Base-by-base conservation (phyloP, 2,888 invertebrate genomes). In the Drosophila lutescens region DNA sequence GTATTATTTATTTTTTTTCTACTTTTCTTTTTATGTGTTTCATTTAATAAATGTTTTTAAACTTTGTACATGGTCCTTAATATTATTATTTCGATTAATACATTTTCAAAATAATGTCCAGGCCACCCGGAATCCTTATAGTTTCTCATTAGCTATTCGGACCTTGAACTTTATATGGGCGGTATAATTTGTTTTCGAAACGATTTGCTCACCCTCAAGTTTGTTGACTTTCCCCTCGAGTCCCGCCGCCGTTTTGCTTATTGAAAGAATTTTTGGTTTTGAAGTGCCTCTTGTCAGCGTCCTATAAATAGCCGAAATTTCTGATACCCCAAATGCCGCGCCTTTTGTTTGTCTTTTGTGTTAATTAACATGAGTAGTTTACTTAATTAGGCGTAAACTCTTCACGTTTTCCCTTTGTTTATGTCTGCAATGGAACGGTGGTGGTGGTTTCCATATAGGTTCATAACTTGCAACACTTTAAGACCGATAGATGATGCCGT, bases 341-440 rank as follows among this genome's bases (percentile, higher is more conserved):
- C 58, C 56, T 76, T 69, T 82, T 85, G 77, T 80, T 79, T 86
- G 77, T 75, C 71, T 74, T 76, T 76, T 67, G 76, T 76, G 86
- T 85, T 85, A 87, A 85, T 85, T 87, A 85, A 83, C 83, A 78
- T 69, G 78, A 87, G 87, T 80, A 87, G 87, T 85, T 85, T 83
- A 71, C 80, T 76, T 83, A 85, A 85, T 85, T 85, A 83, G 78
- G 85, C 86, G 66, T 74, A 68, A 79, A 80, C 72, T 74, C 57
- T 47, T 61, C 43, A 77, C 60, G 44, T 54, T 54, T 23, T 50
- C 54, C 51, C 47, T 73, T 81, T 81, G 83, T 80, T 70, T 80
- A 82, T 77, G 78, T 73, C 77, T 78, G 57, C 32, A 40, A 40
- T 41, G 62, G 65, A 38, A 38, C 10, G 36, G 69, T 70, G 66